phyloP scores from a whole-genome alignment of 2,797 vertebrate species.

The Sebastes elongatus region DNA sequence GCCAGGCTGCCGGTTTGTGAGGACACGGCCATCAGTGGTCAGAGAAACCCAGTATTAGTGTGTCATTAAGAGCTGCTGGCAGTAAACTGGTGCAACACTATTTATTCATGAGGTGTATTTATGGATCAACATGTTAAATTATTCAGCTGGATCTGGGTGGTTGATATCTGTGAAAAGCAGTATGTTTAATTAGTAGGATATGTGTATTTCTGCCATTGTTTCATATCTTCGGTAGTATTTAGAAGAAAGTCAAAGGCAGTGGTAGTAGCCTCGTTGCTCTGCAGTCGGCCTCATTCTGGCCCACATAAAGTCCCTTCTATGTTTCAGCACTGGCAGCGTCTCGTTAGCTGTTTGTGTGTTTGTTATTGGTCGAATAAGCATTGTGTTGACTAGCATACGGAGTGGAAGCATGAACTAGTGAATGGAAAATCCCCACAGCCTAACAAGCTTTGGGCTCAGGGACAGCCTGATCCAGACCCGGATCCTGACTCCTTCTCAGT shows the following conservation, averaged over 20 bases:
- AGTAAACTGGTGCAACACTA: conserved; percentile 24
- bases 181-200: conserved; percentile 1
- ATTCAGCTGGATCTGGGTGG: conserved; percentile 30
- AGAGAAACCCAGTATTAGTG: conserved; percentile 22
- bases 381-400: conserved; percentile 40
- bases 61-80: conserved; percentile 39
- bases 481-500: conserved; percentile 34
- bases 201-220: conserved; percentile 1
- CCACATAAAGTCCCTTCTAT: conserved; percentile 42
- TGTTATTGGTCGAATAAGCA: conserved; percentile 45
- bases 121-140: conserved; percentile 43
- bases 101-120: conserved; percentile 59
- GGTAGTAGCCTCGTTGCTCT: not conserved
- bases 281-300: conserved; percentile 29
- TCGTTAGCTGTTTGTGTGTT: conserved; percentile 55
- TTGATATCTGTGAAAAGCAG: conserved; percentile 17
- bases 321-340: conserved; percentile 33
- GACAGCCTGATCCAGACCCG: conserved; percentile 44
- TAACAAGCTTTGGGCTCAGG: conserved; percentile 37
- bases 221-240: not conserved
- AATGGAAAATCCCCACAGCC: conserved; percentile 64
- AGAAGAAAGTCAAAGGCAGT: conserved; percentile 3
- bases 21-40: conserved; percentile 41
- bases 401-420: conserved; percentile 22
- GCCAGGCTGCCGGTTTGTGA: conserved; percentile 22